A percentile compares a stretch with the other conserved stretches of the same genome.
Conservation (phyloP, 1,140 invertebrate genomes). For the Yoshiicerus persimilis region DNA sequence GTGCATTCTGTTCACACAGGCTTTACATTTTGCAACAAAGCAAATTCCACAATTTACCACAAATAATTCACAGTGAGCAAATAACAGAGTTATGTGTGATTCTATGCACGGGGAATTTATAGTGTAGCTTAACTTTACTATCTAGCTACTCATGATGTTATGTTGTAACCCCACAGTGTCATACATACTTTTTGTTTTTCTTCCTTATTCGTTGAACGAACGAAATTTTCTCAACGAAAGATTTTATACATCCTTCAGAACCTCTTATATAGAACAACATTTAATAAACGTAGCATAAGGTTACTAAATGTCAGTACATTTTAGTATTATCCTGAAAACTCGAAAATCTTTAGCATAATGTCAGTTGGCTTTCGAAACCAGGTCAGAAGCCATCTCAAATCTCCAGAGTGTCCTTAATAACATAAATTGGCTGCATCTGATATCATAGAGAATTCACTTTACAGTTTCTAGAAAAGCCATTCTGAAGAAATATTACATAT, state of each 20-base stretch:
- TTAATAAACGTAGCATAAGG: background rate
- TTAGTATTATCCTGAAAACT: background rate
- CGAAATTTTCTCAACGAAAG: background rate
- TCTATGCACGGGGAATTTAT: background rate
- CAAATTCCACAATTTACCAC: background rate
- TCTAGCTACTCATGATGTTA: too few relatives aligned
- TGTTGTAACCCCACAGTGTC: too few relatives aligned
- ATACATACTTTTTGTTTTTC: too few relatives aligned
- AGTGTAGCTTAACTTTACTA: too few relatives aligned
- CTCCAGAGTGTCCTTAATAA: background rate
- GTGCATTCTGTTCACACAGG: background rate
- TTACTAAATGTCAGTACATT: background rate
- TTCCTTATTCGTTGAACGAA: background rate
- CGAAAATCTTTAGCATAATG: background rate
- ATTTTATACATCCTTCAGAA: background rate
- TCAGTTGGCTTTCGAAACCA: background rate
- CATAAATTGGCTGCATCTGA: background rate
- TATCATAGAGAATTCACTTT: too few relatives aligned
- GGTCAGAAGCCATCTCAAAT: background rate
- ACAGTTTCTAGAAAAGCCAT: too few relatives aligned
- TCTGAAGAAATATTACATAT: too few relatives aligned
- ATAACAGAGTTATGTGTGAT: background rate
- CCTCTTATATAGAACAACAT: background rate
- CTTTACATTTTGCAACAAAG: background rate
- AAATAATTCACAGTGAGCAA: background rate